Evolutionary conservation across 2,113 vertebrate genomes (phyloP).

Genomic region (Tylochromis polylepis): DNA sequence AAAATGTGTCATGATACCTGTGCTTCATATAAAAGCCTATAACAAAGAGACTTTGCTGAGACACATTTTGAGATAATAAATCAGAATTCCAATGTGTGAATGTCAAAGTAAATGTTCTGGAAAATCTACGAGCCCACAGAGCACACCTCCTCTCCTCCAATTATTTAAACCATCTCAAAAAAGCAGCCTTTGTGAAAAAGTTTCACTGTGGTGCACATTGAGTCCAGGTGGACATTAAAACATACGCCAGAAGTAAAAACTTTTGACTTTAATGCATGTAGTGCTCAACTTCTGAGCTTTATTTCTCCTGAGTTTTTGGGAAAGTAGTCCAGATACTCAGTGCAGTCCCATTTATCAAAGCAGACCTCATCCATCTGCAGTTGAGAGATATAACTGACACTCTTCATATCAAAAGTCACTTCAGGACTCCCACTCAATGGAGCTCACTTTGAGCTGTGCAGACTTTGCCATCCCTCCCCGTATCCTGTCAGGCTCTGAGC

Average conservation of each 20-base stretch:
- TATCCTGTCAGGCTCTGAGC: conserved; percentile 48
- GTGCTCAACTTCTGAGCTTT: conserved; percentile 30
- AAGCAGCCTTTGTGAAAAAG: not conserved
- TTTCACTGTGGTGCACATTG: conserved; percentile 1
- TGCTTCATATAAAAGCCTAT: not conserved
- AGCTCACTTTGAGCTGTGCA: conserved; percentile 42
- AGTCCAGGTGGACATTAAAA: conserved; percentile 46
- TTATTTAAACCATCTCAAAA: not conserved
- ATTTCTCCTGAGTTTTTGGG: conserved; percentile 23
- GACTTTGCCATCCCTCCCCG: not conserved
- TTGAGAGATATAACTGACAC: conserved; percentile 60
- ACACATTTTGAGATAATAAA: not conserved
- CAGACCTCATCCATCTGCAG: conserved; percentile 51
- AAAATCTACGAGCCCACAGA: not conserved
- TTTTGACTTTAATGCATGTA: conserved; percentile 41
- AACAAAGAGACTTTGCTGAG: not conserved
- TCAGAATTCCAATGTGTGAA: not conserved
- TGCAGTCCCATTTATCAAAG: conserved; percentile 43
- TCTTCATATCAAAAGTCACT: conserved; percentile 52
- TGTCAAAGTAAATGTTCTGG: not conserved
- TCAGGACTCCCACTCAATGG: conserved; percentile 48
- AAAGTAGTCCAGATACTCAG: conserved; percentile 38
- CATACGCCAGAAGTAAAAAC: conserved; percentile 48
- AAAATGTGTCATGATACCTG: not conserved
- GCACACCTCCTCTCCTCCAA: not conserved